Conservation (phyloP, 2,797 vertebrate species). For the Sebastes umbrosus region DNA sequence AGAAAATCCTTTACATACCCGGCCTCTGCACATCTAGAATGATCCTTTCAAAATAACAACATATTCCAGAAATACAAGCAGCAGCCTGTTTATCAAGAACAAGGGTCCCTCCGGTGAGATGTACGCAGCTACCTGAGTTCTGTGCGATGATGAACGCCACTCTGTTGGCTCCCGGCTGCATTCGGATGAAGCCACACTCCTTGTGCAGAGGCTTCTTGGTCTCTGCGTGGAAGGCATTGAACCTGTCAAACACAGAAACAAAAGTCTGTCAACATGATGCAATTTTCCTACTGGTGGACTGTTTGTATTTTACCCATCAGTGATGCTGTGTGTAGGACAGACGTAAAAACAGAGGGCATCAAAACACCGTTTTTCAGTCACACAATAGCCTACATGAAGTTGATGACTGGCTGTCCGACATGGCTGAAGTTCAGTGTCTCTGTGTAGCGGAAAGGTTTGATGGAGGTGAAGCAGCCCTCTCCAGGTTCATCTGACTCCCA, state of each 20-base stretch:
- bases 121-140: conserved; percentile 86
- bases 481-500: conserved; percentile 91
- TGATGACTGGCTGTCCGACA: conserved; percentile 93
- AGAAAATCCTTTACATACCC: not conserved
- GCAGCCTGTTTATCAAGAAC: not conserved
- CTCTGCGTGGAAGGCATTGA: conserved; percentile 91
- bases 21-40: not conserved
- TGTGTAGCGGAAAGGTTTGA: conserved; percentile 90
- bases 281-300: too few relatives aligned
- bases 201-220: conserved; percentile 93
- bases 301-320: not conserved
- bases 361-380: not conserved
- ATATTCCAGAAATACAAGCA: not conserved
- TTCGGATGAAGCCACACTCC: conserved; percentile 93
- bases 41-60: not conserved
- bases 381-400: conserved; percentile 87
- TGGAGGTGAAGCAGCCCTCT: conserved; percentile 87
- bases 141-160: conserved; percentile 97
- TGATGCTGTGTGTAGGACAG: not conserved
- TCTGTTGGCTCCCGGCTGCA: conserved; percentile 91
- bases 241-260: conserved; percentile 78
- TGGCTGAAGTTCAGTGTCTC: conserved; percentile 92
- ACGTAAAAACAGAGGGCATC: not conserved
- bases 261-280: not conserved
- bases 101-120: not conserved